phyloP scores from a whole-genome alignment of 2,888 invertebrate genomes.

The Tridacna gigas region DNA sequence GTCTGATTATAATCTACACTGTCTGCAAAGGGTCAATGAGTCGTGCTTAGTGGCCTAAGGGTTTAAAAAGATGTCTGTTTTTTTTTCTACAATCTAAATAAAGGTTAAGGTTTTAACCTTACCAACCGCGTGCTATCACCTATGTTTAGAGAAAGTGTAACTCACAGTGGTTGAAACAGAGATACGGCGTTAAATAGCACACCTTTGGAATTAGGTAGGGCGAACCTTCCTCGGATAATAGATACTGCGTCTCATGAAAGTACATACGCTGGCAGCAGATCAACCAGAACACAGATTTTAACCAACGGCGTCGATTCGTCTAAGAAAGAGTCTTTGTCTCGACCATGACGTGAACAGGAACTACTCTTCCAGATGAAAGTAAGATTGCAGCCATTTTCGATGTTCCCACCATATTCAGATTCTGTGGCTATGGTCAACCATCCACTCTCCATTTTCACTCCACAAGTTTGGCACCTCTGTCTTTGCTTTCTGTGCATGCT shows the following conservation, averaged over 20 bases:
- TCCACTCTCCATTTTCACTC: background rate
- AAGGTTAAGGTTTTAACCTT: too few species aligned
- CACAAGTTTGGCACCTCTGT: background rate
- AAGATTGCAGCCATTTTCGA: background rate
- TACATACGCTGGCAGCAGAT: background rate
- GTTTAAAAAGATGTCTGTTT: too few species aligned
- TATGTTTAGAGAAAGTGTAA: too few species aligned
- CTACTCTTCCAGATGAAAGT: conserved; percentile 3
- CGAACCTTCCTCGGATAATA: background rate
- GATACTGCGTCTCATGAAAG: background rate
- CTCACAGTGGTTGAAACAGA: too few species aligned
- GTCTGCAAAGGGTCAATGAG: too few species aligned
- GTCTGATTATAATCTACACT: too few species aligned
- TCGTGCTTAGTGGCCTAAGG: too few species aligned
- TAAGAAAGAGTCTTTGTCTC: background rate
- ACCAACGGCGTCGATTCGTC: background rate
- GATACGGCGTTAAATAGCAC: too few species aligned
- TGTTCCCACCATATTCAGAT: background rate
- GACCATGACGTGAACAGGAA: background rate
- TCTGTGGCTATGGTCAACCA: background rate
- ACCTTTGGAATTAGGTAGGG: background rate
- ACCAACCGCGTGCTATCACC: too few species aligned
- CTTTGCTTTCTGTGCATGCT: background rate
- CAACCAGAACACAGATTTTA: conserved; percentile 1
- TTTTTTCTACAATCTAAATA: too few species aligned